Evolutionary conservation across 2,797 vertebrate genomes (phyloP).

Genomic region (Coregonus sp.): DNA sequence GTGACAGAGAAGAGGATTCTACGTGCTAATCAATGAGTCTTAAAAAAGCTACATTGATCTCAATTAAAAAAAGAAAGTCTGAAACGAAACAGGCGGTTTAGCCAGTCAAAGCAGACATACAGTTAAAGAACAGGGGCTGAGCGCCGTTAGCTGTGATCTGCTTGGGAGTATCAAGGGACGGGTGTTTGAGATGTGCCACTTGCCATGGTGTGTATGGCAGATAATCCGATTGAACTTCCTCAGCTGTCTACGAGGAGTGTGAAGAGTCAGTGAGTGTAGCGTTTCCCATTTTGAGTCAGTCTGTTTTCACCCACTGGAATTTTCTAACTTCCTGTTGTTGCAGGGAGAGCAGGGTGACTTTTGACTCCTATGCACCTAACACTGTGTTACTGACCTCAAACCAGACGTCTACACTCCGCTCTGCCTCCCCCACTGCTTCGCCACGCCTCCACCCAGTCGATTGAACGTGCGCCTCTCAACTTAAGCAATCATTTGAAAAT

Average conservation of each 20-base stretch:
- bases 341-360: conserved; percentile 30
- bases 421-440: not conserved
- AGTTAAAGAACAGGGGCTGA: conserved; percentile 19
- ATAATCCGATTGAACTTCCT: conserved; percentile 34
- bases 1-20: conserved; percentile 82
- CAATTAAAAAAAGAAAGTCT: conserved; percentile 81
- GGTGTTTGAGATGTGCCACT: conserved; percentile 19
- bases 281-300: not conserved
- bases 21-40: conserved; percentile 93
- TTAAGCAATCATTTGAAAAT: conserved; percentile 57
- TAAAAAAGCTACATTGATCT: conserved; percentile 92
- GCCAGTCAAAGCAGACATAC: conserved; percentile 70
- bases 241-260: conserved; percentile 23
- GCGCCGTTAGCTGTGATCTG: conserved; percentile 8
- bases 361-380: conserved; percentile 15
- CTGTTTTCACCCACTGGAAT: not conserved
- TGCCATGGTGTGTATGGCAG: conserved; percentile 23
- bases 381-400: not conserved
- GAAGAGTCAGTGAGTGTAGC: conserved; percentile 15
- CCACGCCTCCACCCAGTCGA: conserved; percentile 24
- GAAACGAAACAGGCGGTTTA: conserved; percentile 82
- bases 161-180: not conserved
- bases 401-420: not conserved
- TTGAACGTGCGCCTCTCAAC: conserved; percentile 29
- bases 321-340: conserved; percentile 3